These are phyloP conservation scores for Agapornis canus DNA, from an alignment of 2,797 vertebrate genomes.

Conservation along the genomic window DNA sequence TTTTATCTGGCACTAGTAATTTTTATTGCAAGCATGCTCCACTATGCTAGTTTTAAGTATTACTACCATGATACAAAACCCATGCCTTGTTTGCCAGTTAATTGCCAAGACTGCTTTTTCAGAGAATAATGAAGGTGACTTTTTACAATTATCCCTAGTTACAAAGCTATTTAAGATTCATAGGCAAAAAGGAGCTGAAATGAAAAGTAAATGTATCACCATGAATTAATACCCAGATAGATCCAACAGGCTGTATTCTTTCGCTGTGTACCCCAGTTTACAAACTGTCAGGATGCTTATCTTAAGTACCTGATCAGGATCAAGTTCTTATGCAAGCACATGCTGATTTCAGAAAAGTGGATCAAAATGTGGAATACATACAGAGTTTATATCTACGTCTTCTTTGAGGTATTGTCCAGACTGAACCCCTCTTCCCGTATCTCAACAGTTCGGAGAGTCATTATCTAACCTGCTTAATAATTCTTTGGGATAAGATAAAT, in stretches of 20 bases:
- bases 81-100: not conserved
- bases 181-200: not conserved
- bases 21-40: not conserved
- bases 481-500: not conserved
- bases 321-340: not conserved
- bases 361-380: not conserved
- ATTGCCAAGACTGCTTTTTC: not conserved
- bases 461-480: not conserved
- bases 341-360: not conserved
- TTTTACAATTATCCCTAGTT: not conserved
- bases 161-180: not conserved
- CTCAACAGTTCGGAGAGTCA: not conserved
- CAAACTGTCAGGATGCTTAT: not conserved
- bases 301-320: not conserved
- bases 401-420: not conserved
- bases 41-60: not conserved
- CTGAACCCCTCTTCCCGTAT: not conserved
- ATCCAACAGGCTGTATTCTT: not conserved
- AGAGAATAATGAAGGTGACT: not conserved
- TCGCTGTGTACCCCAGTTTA: not conserved
- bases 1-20: not conserved
- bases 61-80: not conserved
- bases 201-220: not conserved
- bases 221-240: not conserved
- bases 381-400: not conserved